Evolutionary conservation across 2,888 invertebrate species (phyloP).

Genomic region (Merodon equestris): DNA sequence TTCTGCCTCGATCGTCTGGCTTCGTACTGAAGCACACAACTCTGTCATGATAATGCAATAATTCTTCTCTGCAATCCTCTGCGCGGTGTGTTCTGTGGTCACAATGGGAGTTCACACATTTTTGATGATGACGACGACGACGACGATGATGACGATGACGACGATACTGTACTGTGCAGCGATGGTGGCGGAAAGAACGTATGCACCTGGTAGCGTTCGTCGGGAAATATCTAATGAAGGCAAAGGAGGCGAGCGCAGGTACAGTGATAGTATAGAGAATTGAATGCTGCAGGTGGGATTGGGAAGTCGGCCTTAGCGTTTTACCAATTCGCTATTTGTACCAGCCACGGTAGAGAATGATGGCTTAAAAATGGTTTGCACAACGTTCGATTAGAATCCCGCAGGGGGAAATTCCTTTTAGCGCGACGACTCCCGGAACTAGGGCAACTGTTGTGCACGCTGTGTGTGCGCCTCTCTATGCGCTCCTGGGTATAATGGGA

Average conservation of each 20-base stretch:
- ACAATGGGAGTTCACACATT: conserved; percentile 68
- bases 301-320: too few species aligned
- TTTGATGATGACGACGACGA: conserved; percentile 25
- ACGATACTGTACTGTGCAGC: neutral
- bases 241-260: conserved; percentile 1
- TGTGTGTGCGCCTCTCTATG: conserved; percentile 34
- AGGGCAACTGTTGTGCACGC: conserved; percentile 59
- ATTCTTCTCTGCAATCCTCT: conserved; percentile 61
- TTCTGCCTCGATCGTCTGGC: conserved; percentile 31
- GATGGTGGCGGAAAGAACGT: conserved; percentile 28
- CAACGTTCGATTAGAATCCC: conserved; percentile 67
- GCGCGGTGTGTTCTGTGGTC: conserved; percentile 53
- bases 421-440: conserved; percentile 69
- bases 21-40: conserved; percentile 37
- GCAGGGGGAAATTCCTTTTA: conserved; percentile 66
- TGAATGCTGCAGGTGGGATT: conserved; percentile 57
- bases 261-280: conserved; percentile 22
- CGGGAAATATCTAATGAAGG: conserved; percentile 32
- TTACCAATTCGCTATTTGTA: too few species aligned
- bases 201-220: conserved; percentile 50
- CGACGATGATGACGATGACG: conserved; percentile 7
- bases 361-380: conserved; percentile 46
- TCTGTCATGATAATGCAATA: conserved; percentile 65
- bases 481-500: conserved; percentile 48
- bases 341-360: conserved; percentile 32